Evolutionary conservation across 2,888 invertebrate species (phyloP).

Genomic region (Coenonympha arcania): DNA sequence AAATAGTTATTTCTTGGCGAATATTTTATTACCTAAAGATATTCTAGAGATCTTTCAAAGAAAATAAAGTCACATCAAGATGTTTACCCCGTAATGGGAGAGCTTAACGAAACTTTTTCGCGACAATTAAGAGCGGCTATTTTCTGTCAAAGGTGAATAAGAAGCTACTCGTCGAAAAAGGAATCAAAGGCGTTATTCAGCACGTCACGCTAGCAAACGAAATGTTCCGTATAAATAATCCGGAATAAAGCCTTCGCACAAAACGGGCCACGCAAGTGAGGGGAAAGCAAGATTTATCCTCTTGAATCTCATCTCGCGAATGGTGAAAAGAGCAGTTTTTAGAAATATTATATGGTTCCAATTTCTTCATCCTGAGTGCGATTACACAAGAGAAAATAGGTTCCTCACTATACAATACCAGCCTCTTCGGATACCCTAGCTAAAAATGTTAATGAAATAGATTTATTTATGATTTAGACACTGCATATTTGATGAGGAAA

Average conservation of each 20-base stretch:
- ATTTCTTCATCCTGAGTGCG: constrained; percentile 42
- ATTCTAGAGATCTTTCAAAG: too few species aligned
- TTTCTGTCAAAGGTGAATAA: constrained; percentile 24
- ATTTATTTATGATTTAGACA: too few species aligned
- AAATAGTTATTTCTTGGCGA: too few species aligned
- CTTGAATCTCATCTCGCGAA: constrained; percentile 70
- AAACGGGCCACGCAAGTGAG: constrained; percentile 58
- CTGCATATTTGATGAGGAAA: too few species aligned
- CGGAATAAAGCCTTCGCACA: constrained; percentile 64
- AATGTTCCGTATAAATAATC: constrained; percentile 67
- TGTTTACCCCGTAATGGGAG: too few species aligned
- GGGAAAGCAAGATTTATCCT: constrained; percentile 66
- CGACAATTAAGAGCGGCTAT: constrained; percentile 11
- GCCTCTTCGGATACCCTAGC: too few species aligned
- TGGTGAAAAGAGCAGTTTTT: constrained; percentile 65
- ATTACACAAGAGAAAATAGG: too few species aligned
- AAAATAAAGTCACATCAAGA: too few species aligned
- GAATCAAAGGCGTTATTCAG: constrained; percentile 57
- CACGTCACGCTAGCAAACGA: constrained; percentile 49
- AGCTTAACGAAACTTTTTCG: too few species aligned
- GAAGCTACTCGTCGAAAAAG: constrained; percentile 27
- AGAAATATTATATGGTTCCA: constrained; percentile 51
- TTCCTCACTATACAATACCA: too few species aligned
- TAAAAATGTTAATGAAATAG: too few species aligned
- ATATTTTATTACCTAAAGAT: too few species aligned